A percentile compares a stretch with the other conserved stretches of the same genome.
Conservation (phyloP, 2,113 vertebrate species). For the Elephas maximus region DNA sequence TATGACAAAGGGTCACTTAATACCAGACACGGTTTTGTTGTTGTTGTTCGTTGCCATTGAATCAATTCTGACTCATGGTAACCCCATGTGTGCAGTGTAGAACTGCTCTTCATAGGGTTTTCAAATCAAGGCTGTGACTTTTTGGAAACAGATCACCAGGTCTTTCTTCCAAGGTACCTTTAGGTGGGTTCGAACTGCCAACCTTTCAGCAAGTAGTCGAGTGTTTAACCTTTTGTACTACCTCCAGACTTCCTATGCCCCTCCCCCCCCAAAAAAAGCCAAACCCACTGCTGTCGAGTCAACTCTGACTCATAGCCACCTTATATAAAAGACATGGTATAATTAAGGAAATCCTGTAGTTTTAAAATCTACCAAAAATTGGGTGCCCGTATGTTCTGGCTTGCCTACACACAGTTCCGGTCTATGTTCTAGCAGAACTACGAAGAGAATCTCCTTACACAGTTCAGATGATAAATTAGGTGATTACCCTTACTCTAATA, state of each 20-base stretch:
- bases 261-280: no score
- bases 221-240: neutral
- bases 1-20: neutral
- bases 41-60: neutral
- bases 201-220: neutral
- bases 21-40: neutral
- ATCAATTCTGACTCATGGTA: neutral
- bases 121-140: neutral
- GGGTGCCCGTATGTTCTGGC: neutral
- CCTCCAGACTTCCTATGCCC: neutral
- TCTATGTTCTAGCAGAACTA: neutral
- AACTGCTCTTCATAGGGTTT: neutral
- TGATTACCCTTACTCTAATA: neutral
- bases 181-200: neutral
- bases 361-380: slow-evolving; percentile 24
- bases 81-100: neutral
- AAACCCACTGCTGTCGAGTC: no score
- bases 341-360: neutral
- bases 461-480: neutral
- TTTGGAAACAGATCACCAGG: neutral
- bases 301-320: no score
- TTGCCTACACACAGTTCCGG: neutral
- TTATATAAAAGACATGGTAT: neutral
- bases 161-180: neutral
- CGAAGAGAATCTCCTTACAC: neutral